A percentile compares a stretch with the other conserved stretches of the same genome.
Conservation (phyloP, 2,888 invertebrate genomes). For the Hoplodrina blanda region DNA sequence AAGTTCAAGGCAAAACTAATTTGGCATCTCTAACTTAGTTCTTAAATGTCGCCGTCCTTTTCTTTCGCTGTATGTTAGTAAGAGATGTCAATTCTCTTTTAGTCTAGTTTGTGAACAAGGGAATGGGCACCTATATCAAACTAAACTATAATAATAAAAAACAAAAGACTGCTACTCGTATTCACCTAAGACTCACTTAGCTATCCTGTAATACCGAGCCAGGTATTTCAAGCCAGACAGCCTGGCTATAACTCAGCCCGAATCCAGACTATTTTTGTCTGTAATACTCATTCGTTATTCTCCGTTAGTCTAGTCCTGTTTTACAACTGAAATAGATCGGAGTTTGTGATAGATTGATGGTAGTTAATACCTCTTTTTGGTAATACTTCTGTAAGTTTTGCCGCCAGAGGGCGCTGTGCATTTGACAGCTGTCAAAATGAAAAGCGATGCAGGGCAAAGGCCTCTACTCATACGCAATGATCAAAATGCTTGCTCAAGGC, state of each 20-base stretch:
- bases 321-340: slow-evolving; percentile 35
- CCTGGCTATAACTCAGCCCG: slow-evolving; percentile 54
- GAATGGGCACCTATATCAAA: too few relatives aligned
- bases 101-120: too few relatives aligned
- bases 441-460: too few relatives aligned
- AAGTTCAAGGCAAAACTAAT: too few relatives aligned
- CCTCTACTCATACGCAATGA: too few relatives aligned
- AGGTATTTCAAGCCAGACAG: slow-evolving; percentile 48
- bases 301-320: slow-evolving; percentile 36
- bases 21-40: too few relatives aligned
- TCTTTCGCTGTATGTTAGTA: too few relatives aligned
- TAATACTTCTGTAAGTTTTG: neutral
- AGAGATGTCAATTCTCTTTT: too few relatives aligned
- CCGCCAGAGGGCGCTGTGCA: neutral
- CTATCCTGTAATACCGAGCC: slow-evolving; percentile 6
- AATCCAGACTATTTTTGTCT: slow-evolving; percentile 48
- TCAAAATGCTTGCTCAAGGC: too few relatives aligned
- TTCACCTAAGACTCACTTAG: slow-evolving; percentile 9
- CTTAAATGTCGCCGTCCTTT: too few relatives aligned
- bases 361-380: slow-evolving; percentile 8
- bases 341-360: slow-evolving; percentile 43
- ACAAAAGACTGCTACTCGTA: neutral
- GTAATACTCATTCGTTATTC: slow-evolving; percentile 53
- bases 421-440: too few relatives aligned
- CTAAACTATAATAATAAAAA: neutral